A percentile compares a stretch with the other conserved stretches of the same genome.
Evolutionary conservation across 1,140 invertebrate species (phyloP).

Genomic region (Nephila pilipes): DNA sequence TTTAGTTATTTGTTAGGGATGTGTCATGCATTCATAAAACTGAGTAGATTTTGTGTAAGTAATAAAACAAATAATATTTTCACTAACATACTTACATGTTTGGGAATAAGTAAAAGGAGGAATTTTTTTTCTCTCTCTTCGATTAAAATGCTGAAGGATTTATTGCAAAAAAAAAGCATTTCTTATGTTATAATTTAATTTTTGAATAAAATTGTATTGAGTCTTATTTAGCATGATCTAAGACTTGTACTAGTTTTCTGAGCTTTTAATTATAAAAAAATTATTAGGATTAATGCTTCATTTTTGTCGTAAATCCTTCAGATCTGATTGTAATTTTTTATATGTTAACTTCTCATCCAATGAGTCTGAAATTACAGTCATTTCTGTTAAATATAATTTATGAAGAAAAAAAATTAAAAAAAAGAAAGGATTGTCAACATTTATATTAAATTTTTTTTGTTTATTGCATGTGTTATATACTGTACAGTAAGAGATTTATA

Average conservation of each 20-base stretch:
- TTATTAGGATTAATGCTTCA: too few relatives aligned
- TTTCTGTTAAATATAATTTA: neutral
- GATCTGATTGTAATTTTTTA: neutral
- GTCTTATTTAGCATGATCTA: too few relatives aligned
- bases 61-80: neutral
- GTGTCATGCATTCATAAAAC: neutral
- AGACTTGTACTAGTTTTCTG: too few relatives aligned
- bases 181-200: neutral
- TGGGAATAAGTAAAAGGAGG: neutral
- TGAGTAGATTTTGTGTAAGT: neutral
- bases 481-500: constrained; percentile 75
- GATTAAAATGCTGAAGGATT: too few relatives aligned
- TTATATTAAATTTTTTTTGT: constrained; percentile 85
- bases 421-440: neutral
- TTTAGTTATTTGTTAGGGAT: constrained; percentile 36
- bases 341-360: constrained; percentile 4
- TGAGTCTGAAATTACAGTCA: neutral
- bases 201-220: neutral
- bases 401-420: neutral
- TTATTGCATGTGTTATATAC: constrained; percentile 57
- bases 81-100: neutral
- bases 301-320: constrained; percentile 21
- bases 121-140: neutral
- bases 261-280: too few relatives aligned
- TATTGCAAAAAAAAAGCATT: neutral